A percentile compares a stretch with the other conserved stretches of the same genome.
phyloP scores from a whole-genome alignment of 2,113 vertebrate genomes.

The Ctenodactylus gundi region DNA sequence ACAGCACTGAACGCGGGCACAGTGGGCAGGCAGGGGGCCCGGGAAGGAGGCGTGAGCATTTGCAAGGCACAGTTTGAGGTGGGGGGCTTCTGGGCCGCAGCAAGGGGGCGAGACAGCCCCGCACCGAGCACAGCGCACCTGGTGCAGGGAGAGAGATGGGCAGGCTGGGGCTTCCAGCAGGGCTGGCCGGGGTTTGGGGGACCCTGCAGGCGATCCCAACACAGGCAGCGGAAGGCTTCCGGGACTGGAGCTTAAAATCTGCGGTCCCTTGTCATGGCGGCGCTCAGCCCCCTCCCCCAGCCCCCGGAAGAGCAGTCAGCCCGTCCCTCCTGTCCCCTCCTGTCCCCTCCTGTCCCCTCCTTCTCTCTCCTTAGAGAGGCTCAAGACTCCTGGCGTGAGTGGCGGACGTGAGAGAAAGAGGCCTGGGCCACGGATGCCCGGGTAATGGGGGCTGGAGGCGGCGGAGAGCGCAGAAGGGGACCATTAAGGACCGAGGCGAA shows the following conservation, averaged over 20 bases:
- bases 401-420: conserved; percentile 45
- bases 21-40: no score
- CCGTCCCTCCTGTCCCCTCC: background rate
- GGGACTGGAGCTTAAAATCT: no score
- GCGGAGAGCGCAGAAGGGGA: conserved; percentile 57
- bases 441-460: conserved; percentile 10
- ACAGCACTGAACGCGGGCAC: no score
- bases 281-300: background rate
- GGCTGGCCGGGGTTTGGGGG: background rate
- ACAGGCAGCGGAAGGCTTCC: no score
- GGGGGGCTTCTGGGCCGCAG: background rate
- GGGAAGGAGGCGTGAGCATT: accelerated
- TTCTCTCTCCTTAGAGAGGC: background rate
- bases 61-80: background rate
- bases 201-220: background rate
- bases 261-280: background rate
- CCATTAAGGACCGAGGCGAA: conserved; percentile 82
- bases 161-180: background rate
- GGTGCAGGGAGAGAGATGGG: background rate
- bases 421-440: conserved; percentile 45
- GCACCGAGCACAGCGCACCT: accelerated
- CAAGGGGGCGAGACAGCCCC: background rate
- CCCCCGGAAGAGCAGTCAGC: background rate
- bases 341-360: no score
- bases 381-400: background rate